These are phyloP conservation scores for Yoshiicerus persimilis DNA, from an alignment of 1,140 invertebrate species.

Conservation along the genomic window DNA sequence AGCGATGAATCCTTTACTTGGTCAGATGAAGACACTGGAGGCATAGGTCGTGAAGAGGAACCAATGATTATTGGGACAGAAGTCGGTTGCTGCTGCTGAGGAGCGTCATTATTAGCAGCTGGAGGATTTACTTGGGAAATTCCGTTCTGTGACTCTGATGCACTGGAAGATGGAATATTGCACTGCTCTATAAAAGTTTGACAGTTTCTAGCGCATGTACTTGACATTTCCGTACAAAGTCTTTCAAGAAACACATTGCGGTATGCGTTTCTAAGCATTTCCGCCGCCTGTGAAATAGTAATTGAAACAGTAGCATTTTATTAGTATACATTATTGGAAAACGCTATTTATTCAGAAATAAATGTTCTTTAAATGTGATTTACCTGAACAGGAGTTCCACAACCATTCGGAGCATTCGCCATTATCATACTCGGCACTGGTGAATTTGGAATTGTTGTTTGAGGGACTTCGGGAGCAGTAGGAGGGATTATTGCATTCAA, in stretches of 20 bases:
- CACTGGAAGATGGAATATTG: not conserved
- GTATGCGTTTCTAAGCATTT: not conserved
- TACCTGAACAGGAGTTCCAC: no score
- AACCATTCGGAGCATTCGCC: no score
- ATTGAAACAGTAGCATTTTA: not conserved
- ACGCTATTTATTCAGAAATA: no score
- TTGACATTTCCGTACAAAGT: not conserved
- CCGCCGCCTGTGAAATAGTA: not conserved
- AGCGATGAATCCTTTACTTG: no score
- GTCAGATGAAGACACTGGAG: no score
- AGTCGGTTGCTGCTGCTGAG: not conserved
- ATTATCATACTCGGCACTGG: not conserved
- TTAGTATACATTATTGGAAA: no score
- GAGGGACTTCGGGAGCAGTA: not conserved
- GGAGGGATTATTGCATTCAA: not conserved
- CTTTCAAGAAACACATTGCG: not conserved
- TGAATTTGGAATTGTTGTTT: not conserved
- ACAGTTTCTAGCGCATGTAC: not conserved
- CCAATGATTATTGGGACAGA: no score
- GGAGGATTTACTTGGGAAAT: not conserved
- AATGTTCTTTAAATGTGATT: no score
- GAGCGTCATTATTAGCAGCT: not conserved
- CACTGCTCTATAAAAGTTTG: not conserved
- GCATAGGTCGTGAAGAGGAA: no score
- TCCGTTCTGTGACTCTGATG: not conserved